Percentiles rank a stretch among this genome's conserved stretches.
phyloP scores from a whole-genome alignment of 2,113 vertebrate genomes.

The Trochalopteron elliotii region DNA sequence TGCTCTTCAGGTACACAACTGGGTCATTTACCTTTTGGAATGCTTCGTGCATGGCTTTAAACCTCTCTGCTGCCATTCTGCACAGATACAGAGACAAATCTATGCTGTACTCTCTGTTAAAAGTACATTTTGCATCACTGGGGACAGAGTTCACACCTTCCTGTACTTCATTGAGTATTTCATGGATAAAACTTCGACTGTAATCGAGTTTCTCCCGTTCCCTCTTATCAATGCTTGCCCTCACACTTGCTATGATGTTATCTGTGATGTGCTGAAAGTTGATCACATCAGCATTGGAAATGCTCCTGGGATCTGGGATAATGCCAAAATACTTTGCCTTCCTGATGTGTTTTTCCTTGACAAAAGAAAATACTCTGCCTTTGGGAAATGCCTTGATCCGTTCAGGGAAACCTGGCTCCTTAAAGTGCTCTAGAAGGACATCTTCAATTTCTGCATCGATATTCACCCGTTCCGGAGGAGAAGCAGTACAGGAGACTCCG shows the following conservation, averaged over 20 bases:
- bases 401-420: background rate
- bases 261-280: background rate
- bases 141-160: background rate
- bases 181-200: background rate
- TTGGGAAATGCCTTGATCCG: background rate
- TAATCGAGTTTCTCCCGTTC: constrained; percentile 30
- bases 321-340: rapidly evolving
- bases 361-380: background rate
- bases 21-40: too few species aligned
- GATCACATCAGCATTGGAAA: background rate
- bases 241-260: background rate
- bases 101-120: constrained; percentile 39
- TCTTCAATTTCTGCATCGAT: constrained; percentile 11
- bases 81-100: constrained; percentile 45
- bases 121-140: background rate
- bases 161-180: constrained; percentile 49
- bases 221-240: background rate
- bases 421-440: constrained; percentile 33
- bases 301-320: rapidly evolving
- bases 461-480: background rate
- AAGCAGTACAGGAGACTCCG: too few species aligned
- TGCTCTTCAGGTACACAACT: too few species aligned
- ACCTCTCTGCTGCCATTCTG: too few species aligned
- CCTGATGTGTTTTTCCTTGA: background rate
- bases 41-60: too few species aligned